These are phyloP conservation scores for Drosophila antonietae DNA, from an alignment of 2,888 invertebrate species.

Conservation along the genomic window DNA sequence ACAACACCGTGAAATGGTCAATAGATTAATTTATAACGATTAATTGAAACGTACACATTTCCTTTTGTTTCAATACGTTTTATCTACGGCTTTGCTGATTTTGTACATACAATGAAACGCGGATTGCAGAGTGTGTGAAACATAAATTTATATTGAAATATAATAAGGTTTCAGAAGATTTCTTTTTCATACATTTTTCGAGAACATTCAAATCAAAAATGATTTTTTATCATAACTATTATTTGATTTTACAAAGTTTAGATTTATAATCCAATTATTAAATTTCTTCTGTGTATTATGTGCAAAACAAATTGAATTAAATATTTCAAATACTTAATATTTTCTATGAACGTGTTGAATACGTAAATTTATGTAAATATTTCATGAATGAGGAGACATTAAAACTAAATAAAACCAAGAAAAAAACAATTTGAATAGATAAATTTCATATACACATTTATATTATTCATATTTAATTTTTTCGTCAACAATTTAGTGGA, in stretches of 20 bases:
- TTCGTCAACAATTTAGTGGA: slow-evolving; percentile 32
- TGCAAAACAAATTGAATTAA: slow-evolving; percentile 25
- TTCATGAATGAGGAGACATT: slow-evolving; percentile 51
- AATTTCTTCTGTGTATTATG: slow-evolving; percentile 36
- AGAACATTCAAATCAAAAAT: slow-evolving; percentile 26
- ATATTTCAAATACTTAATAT: slow-evolving; percentile 32
- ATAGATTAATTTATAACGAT: slow-evolving; percentile 61
- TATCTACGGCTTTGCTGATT: slow-evolving; percentile 56
- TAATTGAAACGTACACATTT: slow-evolving; percentile 31
- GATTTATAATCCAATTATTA: slow-evolving; percentile 20
- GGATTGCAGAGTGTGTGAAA: slow-evolving; percentile 22
- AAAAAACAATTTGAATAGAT: slow-evolving; percentile 43
- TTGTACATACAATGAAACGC: slow-evolving; percentile 42
- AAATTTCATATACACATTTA: slow-evolving; percentile 48
- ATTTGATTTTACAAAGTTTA: slow-evolving; percentile 21
- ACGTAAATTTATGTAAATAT: slow-evolving; percentile 51
- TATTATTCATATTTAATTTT: slow-evolving; percentile 37
- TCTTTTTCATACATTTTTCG: slow-evolving; percentile 17
- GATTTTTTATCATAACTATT: slow-evolving; percentile 24
- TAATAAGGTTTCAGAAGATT: slow-evolving; percentile 46
- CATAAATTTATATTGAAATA: slow-evolving; percentile 1
- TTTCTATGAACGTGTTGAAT: slow-evolving; percentile 39
- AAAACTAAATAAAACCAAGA: slow-evolving; percentile 44
- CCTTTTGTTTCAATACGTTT: slow-evolving; percentile 54
- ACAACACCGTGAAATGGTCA: slow-evolving; percentile 66